phyloP scores from a whole-genome alignment of 2,113 vertebrate species.

The Coreoperca whiteheadi region DNA sequence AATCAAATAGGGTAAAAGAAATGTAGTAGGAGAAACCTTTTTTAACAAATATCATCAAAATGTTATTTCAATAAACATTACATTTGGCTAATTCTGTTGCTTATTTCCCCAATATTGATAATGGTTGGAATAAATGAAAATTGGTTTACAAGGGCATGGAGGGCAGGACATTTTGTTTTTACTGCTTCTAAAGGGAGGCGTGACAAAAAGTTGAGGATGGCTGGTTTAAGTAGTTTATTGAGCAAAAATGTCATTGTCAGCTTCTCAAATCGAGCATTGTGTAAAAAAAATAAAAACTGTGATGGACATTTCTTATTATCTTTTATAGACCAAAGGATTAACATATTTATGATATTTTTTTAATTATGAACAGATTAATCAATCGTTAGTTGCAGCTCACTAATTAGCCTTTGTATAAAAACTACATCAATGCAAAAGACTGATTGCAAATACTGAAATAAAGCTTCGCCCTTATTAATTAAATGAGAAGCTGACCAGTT shows the following conservation, averaged over 20 bases:
- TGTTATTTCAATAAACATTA: too few species aligned
- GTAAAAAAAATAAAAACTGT: background rate
- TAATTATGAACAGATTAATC: slow-evolving; percentile 22
- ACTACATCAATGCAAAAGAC: slow-evolving; percentile 26
- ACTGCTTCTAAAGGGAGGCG: background rate
- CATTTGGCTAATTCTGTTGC: slow-evolving; percentile 9
- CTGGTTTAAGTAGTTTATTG: background rate
- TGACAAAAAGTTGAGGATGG: background rate
- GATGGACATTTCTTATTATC: background rate
- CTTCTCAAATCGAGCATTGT: background rate
- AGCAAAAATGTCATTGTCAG: background rate
- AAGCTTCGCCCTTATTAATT: slow-evolving; percentile 41
- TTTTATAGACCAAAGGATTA: background rate
- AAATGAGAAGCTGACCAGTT: slow-evolving; percentile 35
- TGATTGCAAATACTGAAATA: slow-evolving; percentile 29
- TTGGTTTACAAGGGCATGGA: background rate
- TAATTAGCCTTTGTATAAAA: slow-evolving; percentile 35
- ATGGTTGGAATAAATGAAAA: background rate
- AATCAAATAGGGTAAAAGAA: background rate
- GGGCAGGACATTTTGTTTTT: background rate
- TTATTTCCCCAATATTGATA: background rate
- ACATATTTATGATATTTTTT: background rate
- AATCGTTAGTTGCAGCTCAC: slow-evolving; percentile 3
- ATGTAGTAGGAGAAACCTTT: slow-evolving; percentile 19
- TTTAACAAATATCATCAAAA: too few species aligned